Evolutionary conservation across 2,888 invertebrate genomes (phyloP).

Genomic region (Drosophila multiciliata): DNA sequence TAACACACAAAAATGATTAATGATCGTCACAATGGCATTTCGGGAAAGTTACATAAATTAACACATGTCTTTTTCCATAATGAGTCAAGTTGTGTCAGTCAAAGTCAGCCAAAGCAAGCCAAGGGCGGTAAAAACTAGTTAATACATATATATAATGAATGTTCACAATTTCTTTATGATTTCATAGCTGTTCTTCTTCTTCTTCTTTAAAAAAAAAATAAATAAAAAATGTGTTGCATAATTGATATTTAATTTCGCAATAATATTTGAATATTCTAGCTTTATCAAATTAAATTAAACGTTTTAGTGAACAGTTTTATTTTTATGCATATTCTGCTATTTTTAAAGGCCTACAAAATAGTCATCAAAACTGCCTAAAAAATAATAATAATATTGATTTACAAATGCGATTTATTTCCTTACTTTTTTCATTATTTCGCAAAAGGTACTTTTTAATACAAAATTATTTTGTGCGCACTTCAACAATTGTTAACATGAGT

Average conservation of each 20-base stretch:
- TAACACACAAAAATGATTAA: conserved; percentile 69
- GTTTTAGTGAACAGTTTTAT: background rate
- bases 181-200: background rate
- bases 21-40: conserved; percentile 67
- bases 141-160: conserved; percentile 36
- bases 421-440: background rate
- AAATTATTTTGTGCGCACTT: background rate
- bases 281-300: background rate
- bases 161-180: conserved; percentile 8
- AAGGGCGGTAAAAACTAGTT: conserved; percentile 42
- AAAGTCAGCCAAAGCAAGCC: conserved; percentile 11
- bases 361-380: too few species aligned
- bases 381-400: background rate
- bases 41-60: conserved; percentile 81
- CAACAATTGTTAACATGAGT: background rate
- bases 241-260: background rate
- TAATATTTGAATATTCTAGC: background rate
- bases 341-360: background rate
- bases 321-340: background rate
- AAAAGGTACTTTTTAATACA: background rate
- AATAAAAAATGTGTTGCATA: background rate
- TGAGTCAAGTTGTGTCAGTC: conserved; percentile 57
- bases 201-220: too few species aligned
- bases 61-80: conserved; percentile 76
- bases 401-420: background rate